Base-by-base conservation (phyloP, 2,113 vertebrate genomes). In the Manacus vitellinus region DNA sequence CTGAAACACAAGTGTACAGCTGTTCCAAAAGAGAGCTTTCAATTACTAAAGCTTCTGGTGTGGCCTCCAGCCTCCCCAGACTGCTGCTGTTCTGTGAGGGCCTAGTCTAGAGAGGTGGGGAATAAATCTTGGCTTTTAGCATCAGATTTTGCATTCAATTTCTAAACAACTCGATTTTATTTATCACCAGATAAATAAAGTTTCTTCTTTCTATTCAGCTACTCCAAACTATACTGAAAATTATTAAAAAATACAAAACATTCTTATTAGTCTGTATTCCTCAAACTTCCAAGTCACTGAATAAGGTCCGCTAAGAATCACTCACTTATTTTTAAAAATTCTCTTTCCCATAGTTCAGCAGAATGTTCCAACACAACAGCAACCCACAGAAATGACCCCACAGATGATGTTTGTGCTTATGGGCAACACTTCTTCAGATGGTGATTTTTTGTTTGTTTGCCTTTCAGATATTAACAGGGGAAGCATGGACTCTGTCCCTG, bases 81-180 rank as follows among this genome's bases (percentile, higher is more conserved):
- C 41, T 10, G 10, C 61, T 65, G 35, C n/a, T 27, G 20, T 25
- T 72, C 41, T 35, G 30, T 73, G 27, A 66, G 17, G 21, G 59
- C 39, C 22, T 35, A 43, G 1, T 37, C 9, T 8, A 11, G 16
- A 1, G 6, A 28, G 9, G 1, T 5, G 5, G 23, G 13, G 6
- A 37, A 35, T 13, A 49, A 43, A 25, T 86, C 39, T 39, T 56
- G 27, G 6, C 14, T 77, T 56, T 77, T 56, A 70, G 17, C 25
- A 77, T 28, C 37, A 37, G 27, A 39, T 51, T 71, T 78, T 21
- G 10, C 49, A 51, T 25, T 68, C 19, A 46, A 5, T 68, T 89
- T 68, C 39, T 54, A 67, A 61, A 52, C 19, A n/a, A n/a, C 10
- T 30, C 25, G 20, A 52, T 67, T 67, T 59, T 30, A 39, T 62